Base-by-base conservation (phyloP, 2,888 invertebrate genomes). In the Meloe dianella region DNA sequence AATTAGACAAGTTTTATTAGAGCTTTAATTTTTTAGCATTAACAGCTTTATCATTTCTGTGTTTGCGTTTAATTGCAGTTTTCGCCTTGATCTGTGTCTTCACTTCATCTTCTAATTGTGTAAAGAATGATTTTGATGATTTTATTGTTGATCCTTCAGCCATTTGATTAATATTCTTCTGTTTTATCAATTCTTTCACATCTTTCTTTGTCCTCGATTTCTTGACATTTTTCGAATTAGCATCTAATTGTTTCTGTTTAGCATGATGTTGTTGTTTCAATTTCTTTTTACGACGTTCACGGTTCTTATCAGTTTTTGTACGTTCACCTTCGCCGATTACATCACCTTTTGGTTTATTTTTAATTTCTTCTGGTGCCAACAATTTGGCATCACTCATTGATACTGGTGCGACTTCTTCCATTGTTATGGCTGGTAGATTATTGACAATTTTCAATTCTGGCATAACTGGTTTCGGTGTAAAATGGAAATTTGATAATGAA, bases 401-500 rank as follows among this genome's bases (percentile, higher is more conserved):
- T 7, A 94, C 87, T 0, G 98, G 98, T 0, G 96, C 96, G 8
- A 97, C 96, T 84, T 99, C 98, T 84, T 99, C 99, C 90, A 97
- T 93, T 32, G 87, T 89, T 60, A 98, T 90, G 0, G 97, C 94
- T 1, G 98, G 95, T 70, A 95, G 87, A 81, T 99, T 98, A 67
- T 91, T 93, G 6, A 98, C 88, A 67, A 99, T 92, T 84, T 93
- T 94, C 1, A 97, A 86, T 78, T 98, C 98, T 0, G 96, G 93
- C 67, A 90, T 89, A 0, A 91, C 90, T 65, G 90, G 89, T 85
- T 92, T 94, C 0, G 98, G 98, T 57, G 96, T 96, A 79, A 93
- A 98, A 83, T 97, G 95, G 84, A 93, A 97, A 83, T 98, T 97
- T 0, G 93, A 92, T 14, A 99, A 85, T 0, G 97, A 94, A 84